Conservation (phyloP, 2,888 invertebrate genomes). For the Drosophila mulleri region DNA sequence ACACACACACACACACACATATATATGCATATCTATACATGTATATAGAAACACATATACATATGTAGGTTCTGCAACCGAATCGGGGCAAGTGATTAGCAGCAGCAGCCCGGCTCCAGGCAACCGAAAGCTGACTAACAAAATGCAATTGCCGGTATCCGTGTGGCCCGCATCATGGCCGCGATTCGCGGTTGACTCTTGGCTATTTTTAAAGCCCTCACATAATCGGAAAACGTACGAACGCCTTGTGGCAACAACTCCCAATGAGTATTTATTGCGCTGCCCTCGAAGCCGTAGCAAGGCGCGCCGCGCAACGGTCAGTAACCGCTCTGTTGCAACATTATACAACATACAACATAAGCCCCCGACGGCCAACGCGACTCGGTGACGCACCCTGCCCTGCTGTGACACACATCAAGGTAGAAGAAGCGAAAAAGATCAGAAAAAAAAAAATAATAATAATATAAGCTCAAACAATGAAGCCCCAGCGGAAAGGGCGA, state of each 20-base stretch:
- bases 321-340: constrained; percentile 69
- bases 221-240: constrained; percentile 32
- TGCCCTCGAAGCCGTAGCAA: constrained; percentile 60
- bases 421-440: constrained; percentile 22
- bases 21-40: not conserved
- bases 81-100: constrained; percentile 53
- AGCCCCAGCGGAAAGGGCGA: constrained; percentile 34
- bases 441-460: constrained; percentile 2
- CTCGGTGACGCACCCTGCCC: constrained; percentile 34
- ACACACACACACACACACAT: not conserved
- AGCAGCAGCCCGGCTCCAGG: constrained; percentile 15
- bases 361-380: constrained; percentile 19
- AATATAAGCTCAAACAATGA: constrained; percentile 50
- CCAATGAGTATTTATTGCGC: constrained; percentile 32
- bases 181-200: constrained; percentile 14
- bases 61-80: constrained; percentile 15
- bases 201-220: constrained; percentile 51
- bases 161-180: constrained; percentile 16
- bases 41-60: not conserved
- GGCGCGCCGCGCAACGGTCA: constrained; percentile 61
- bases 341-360: constrained; percentile 75
- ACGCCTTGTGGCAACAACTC: constrained; percentile 26
- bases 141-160: constrained; percentile 33
- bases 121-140: constrained; percentile 29
- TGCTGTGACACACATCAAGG: constrained; percentile 59